Percentiles rank a stretch among this genome's conserved stretches.
phyloP scores from a whole-genome alignment of 2,888 invertebrate genomes.

The Ctena decussata region DNA sequence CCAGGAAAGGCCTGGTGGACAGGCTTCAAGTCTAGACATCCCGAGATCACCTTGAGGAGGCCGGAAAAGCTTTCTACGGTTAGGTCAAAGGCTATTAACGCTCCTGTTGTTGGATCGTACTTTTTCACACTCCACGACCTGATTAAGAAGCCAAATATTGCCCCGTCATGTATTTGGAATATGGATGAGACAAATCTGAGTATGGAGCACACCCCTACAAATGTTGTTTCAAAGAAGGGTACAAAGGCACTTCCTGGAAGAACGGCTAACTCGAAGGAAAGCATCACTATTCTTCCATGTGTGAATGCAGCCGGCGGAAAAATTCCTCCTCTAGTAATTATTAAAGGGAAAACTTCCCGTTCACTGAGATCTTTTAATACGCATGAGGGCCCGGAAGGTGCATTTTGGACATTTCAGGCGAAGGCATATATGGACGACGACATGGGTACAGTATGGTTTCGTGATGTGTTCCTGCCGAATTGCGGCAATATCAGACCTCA shows the following conservation, averaged over 20 bases:
- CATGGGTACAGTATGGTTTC: conserved; percentile 23
- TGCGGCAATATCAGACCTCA: conserved; percentile 9
- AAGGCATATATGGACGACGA: conserved; percentile 22
- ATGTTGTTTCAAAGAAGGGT: conserved; percentile 25
- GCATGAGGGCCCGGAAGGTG: conserved; percentile 7
- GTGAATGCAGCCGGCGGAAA: conserved; percentile 43
- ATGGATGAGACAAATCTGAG: conserved; percentile 42
- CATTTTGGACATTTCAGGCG: conserved; percentile 8
- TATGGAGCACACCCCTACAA: conserved; percentile 42
- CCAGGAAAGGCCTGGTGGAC: conserved; percentile 10
- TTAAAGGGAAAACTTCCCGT: conserved; percentile 24
- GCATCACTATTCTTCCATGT: conserved; percentile 45
- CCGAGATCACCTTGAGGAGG: not conserved
- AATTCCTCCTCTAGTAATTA: conserved; percentile 43
- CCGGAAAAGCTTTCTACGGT: conserved; percentile 3
- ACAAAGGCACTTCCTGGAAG: conserved; percentile 29
- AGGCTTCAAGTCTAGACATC: conserved; percentile 8
- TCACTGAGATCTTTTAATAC: conserved; percentile 11
- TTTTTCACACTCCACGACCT: conserved; percentile 3
- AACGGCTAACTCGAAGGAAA: conserved; percentile 16
- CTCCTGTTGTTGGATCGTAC: conserved; percentile 3
- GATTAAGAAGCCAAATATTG: not conserved
- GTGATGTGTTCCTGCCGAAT: conserved; percentile 10
- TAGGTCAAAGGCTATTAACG: conserved; percentile 9
- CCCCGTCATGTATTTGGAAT: conserved; percentile 28